These are phyloP conservation scores for Tetraneura akinire DNA, from an alignment of 1,140 invertebrate genomes.

Conservation along the genomic window DNA sequence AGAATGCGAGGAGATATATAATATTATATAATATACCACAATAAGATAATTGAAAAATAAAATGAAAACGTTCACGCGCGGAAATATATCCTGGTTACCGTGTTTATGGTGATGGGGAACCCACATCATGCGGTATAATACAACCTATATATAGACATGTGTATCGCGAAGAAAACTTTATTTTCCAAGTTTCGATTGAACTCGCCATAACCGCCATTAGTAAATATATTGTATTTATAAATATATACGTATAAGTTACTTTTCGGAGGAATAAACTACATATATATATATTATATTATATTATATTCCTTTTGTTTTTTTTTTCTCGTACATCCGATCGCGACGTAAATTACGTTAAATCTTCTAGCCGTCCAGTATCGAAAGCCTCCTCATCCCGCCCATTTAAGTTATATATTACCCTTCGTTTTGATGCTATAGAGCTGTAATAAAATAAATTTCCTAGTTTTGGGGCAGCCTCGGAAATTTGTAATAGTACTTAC, in stretches of 20 bases:
- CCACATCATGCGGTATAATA: too few relatives aligned
- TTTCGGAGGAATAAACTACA: background rate
- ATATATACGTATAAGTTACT: background rate
- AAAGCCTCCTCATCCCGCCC: background rate
- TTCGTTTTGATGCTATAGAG: background rate
- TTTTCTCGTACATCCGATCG: conserved; percentile 9
- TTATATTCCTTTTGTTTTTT: conserved; percentile 12
- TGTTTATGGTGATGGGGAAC: background rate
- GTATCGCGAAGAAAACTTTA: conserved; percentile 20
- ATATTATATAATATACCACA: too few relatives aligned
- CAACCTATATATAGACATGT: background rate
- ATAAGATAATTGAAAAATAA: background rate
- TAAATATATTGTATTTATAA: too few relatives aligned
- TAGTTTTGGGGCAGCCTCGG: too few relatives aligned
- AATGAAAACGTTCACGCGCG: background rate
- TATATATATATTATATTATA: background rate
- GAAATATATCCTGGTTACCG: background rate
- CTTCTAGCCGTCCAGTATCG: conserved; percentile 6
- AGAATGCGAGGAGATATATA: too few relatives aligned
- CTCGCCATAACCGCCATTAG: background rate
- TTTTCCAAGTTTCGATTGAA: background rate
- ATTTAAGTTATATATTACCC: conserved; percentile 16
- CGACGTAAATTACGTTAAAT: conserved; percentile 28
- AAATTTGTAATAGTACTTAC: background rate
- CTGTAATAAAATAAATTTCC: background rate